A percentile compares a stretch with the other conserved stretches of the same genome.
phyloP scores from a whole-genome alignment of 2,113 vertebrate genomes.

The Numenius arquata region DNA sequence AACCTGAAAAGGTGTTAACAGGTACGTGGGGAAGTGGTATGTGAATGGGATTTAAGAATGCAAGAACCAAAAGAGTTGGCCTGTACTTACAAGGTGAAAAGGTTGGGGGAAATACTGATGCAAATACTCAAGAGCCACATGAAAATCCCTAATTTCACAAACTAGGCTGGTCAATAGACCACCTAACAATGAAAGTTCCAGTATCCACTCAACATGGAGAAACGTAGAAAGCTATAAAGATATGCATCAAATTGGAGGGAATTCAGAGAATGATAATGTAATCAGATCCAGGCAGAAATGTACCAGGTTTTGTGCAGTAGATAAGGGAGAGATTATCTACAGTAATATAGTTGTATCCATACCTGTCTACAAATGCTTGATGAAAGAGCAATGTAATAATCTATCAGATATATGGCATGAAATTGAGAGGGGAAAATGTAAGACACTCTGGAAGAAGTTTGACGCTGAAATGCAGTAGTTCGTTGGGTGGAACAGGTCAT shows the following conservation, averaged over 20 bases:
- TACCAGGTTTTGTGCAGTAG: not conserved
- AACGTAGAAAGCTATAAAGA: not conserved
- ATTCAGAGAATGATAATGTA: not conserved
- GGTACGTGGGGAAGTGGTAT: not conserved
- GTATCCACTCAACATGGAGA: not conserved
- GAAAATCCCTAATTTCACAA: not conserved
- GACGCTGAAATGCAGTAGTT: not conserved
- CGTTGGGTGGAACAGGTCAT: not conserved
- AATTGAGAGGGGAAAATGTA: not conserved
- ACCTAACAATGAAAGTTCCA: not conserved
- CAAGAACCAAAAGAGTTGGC: not conserved
- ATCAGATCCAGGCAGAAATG: not conserved
- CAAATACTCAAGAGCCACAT: not conserved
- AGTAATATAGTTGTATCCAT: not conserved
- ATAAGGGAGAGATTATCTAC: not conserved
- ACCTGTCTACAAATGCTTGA: not conserved
- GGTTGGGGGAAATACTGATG: not conserved
- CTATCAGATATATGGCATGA: not conserved
- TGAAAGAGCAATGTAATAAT: not conserved
- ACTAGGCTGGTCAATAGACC: not conserved
- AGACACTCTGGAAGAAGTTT: not conserved
- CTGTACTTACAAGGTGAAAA: not conserved
- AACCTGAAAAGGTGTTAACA: not conserved
- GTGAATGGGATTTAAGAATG: not conserved
- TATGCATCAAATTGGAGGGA: not conserved